Base-by-base conservation (phyloP, 2,797 vertebrate species). In the Tachyglossus aculeatus region DNA sequence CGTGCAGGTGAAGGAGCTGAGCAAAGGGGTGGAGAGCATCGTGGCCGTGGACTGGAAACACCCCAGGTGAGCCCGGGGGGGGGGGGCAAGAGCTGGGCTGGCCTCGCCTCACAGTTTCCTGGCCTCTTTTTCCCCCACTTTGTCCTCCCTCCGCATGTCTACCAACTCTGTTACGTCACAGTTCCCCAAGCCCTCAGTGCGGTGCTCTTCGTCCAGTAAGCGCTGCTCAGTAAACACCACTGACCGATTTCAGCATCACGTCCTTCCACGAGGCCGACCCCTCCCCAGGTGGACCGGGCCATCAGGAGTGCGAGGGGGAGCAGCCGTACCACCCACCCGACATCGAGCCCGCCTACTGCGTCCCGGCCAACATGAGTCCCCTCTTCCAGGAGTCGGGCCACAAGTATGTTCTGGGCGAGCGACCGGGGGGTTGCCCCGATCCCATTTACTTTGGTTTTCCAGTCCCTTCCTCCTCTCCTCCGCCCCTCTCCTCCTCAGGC, bases 11-110 rank as follows among this genome's bases (percentile, higher is more conserved):
- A 97, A 96, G 89, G 98, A 99, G 87, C 92, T 99, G 85, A 95
- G 73, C 82, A 98, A 93, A 90, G 98, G 98, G 16, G 98, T 98
- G 78, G 97, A 99, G 82, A 99, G 97, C 91, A 95, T 99, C 18
- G 95, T 98, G 82, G 94, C 94, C 34, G 95, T 99, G 81, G 93
- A 98, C 92, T 99, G 98, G 98, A 97, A 89, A 73, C 95, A 98
- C 80, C 90, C 80, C 15, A 93, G 95, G 98, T 99, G 91, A 33
- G 95, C 91, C 56, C 15, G 27, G 39, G 59, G 44, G 63, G 57
- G 56, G 69, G 31, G 33, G 15, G 19, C 58, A 13, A 40, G 12
- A 54, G 9, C 16, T 48, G 59, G 71, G 71, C 60, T 56, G 22
- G 10, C 24, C 33, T 3, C 19, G 38, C 27, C 53, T 32, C 53